Evolutionary conservation across 2,113 vertebrate species (phyloP).

Genomic region (Alaudala cheleensis): DNA sequence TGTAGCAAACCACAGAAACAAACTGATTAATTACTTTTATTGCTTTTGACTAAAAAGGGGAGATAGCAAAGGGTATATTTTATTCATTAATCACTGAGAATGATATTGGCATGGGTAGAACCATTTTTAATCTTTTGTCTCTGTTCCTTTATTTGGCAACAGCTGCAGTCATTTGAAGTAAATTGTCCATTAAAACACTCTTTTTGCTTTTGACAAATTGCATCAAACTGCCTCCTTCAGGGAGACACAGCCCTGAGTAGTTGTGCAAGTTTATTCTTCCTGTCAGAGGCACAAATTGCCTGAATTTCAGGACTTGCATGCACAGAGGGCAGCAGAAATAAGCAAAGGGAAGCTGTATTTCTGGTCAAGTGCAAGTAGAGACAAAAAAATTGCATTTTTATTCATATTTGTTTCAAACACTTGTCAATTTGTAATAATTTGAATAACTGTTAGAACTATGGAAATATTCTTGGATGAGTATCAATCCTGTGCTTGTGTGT

Average conservation of each 20-base stretch:
- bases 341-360: neutral
- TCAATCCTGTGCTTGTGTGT: accelerated
- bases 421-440: neutral
- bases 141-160: conserved; percentile 49
- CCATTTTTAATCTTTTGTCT: conserved; percentile 39
- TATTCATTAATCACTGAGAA: conserved; percentile 57
- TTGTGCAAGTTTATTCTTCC: conserved; percentile 32
- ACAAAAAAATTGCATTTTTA: neutral
- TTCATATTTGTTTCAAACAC: neutral
- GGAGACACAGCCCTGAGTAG: conserved; percentile 43
- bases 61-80: neutral
- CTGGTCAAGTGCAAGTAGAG: neutral
- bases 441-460: neutral
- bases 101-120: conserved; percentile 60
- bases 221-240: conserved; percentile 50
- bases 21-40: conserved; percentile 6
- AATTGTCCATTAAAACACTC: conserved; percentile 70
- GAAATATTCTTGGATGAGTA: neutral
- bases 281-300: conserved; percentile 42
- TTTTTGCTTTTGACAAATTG: conserved; percentile 68
- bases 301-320: conserved; percentile 1
- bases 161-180: conserved; percentile 65
- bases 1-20: neutral
- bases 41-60: neutral
- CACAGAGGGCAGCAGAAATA: neutral